These are phyloP conservation scores for Axinella damicornis DNA, from an alignment of 37 sponge, comb jelly and placozoan genomes.

Conservation along the genomic window DNA sequence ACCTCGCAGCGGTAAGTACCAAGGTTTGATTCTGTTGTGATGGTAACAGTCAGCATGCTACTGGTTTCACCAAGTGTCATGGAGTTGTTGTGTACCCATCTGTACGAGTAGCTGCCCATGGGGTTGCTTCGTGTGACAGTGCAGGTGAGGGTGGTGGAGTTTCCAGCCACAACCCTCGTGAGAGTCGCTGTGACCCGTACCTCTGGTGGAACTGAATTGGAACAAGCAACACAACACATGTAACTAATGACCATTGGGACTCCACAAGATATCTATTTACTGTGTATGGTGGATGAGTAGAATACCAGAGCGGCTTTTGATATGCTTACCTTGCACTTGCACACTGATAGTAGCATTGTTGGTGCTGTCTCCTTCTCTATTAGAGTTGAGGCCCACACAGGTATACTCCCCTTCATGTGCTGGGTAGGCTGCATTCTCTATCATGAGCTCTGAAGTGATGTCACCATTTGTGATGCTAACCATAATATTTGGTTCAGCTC, in stretches of 20 bases:
- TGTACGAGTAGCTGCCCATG: too few species aligned
- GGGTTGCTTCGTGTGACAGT: conserved; percentile 14
- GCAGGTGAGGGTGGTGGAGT: conserved; percentile 15
- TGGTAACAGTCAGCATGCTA: too few species aligned
- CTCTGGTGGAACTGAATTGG: conserved; percentile 4
- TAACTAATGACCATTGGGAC: too few species aligned
- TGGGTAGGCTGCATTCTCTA: conserved; percentile 29
- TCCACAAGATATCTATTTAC: too few species aligned
- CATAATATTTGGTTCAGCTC: too few species aligned
- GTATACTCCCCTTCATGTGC: conserved; percentile 29
- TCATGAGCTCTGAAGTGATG: conserved; percentile 21
- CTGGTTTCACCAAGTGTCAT: not conserved
- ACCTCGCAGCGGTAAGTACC: not conserved
- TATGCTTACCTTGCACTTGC: conserved; percentile 44
- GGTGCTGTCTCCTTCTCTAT: not conserved
- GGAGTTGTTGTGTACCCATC: not conserved
- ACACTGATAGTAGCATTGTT: conserved; percentile 50
- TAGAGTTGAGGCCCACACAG: conserved; percentile 16
- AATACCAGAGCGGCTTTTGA: too few species aligned
- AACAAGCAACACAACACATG: too few species aligned
- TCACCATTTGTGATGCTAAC: not conserved
- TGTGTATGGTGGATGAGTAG: too few species aligned
- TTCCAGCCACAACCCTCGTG: not conserved
- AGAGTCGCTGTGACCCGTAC: conserved; percentile 19
- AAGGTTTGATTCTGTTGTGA: too few species aligned